These are phyloP conservation scores for Drosophila sp. DNA, from an alignment of 1,140 invertebrate genomes.

Conservation along the genomic window DNA sequence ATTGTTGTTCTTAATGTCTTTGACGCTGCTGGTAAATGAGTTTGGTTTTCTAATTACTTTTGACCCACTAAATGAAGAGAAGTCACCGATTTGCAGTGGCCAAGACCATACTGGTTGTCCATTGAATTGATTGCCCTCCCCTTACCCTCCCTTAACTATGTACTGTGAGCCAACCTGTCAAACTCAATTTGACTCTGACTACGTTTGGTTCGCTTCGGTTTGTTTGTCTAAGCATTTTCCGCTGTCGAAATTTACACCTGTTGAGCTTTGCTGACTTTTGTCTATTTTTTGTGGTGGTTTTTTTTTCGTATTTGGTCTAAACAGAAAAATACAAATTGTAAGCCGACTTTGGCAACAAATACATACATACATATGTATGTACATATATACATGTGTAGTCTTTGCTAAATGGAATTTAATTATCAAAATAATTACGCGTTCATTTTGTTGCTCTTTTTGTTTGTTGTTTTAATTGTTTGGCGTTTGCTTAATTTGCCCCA, in stretches of 20 bases:
- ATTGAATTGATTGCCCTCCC: constrained; percentile 59
- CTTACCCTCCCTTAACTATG: constrained; percentile 15
- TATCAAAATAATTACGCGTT: constrained; percentile 78
- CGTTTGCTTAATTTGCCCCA: constrained; percentile 76
- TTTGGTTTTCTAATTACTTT: constrained; percentile 27
- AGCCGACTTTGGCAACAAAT: constrained; percentile 32
- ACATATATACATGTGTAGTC: constrained; percentile 34
- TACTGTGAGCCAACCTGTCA: constrained; percentile 3
- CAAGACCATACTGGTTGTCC: constrained; percentile 40
- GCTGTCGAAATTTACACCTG: constrained; percentile 69
- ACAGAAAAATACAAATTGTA: constrained; percentile 50
- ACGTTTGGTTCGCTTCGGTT: background rate
- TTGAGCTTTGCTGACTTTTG: constrained; percentile 46
- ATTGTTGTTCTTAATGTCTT: constrained; percentile 18
- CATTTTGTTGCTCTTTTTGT: constrained; percentile 62
- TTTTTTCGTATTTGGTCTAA: constrained; percentile 33
- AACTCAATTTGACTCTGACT: constrained; percentile 4
- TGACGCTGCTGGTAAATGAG: constrained; percentile 30
- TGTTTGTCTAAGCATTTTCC: constrained; percentile 26
- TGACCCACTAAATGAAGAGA: constrained; percentile 47
- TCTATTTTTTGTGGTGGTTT: constrained; percentile 28
- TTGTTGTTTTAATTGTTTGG: constrained; percentile 71
- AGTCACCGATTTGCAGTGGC: constrained; percentile 61
- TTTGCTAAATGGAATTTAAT: constrained; percentile 78
- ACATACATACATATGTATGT: too few relatives aligned